Conservation (phyloP, 1,140 invertebrate genomes). For the Melitaea cinxia region DNA sequence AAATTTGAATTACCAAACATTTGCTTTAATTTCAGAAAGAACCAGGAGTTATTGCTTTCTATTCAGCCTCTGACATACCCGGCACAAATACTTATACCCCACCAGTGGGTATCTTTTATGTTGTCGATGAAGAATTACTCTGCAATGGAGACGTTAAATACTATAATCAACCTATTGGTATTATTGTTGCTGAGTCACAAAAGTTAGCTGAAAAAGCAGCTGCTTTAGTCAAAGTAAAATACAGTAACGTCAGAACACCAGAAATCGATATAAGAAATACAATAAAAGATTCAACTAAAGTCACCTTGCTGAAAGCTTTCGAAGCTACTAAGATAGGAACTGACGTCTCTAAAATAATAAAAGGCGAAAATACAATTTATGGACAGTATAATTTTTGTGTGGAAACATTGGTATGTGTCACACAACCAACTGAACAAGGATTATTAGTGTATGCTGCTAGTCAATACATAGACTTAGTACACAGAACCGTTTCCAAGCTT, state of each 20-base stretch:
- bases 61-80: constrained; percentile 72
- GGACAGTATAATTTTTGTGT: constrained; percentile 59
- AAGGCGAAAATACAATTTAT: constrained; percentile 52
- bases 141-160: constrained; percentile 80
- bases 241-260: constrained; percentile 66
- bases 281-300: constrained; percentile 49
- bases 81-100: constrained; percentile 81
- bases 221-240: constrained; percentile 85
- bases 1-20: no score
- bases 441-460: constrained; percentile 78
- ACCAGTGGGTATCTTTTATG: no score
- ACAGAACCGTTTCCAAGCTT: constrained; percentile 80
- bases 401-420: constrained; percentile 84
- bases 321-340: constrained; percentile 49
- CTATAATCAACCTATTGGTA: constrained; percentile 87
- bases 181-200: constrained; percentile 86
- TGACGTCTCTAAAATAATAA: constrained; percentile 56
- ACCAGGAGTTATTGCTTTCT: constrained; percentile 87
- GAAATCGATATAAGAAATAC: constrained; percentile 52
- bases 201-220: constrained; percentile 84
- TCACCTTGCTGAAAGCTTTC: constrained; percentile 62
- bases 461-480: constrained; percentile 84
- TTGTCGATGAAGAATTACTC: constrained; percentile 78
- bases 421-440: constrained; percentile 85
- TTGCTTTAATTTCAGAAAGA: constrained; percentile 44